Evolutionary conservation across 2,888 invertebrate genomes (phyloP).

Genomic region (Cataglyphis albicans): DNA sequence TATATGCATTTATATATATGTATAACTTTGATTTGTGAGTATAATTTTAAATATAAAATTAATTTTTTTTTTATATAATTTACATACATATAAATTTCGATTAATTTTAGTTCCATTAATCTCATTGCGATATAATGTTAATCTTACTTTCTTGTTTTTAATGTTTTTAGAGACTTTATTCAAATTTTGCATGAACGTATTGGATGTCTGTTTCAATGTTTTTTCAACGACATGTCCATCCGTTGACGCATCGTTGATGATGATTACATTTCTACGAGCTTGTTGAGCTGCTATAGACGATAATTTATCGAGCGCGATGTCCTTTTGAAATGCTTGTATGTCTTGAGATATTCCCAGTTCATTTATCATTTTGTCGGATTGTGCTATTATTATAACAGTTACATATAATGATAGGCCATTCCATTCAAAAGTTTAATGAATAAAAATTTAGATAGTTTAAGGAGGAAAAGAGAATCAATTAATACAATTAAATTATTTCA

Average conservation of each 20-base stretch:
- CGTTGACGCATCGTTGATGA: neutral
- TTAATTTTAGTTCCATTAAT: neutral
- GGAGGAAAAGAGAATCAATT: neutral
- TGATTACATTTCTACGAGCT: constrained; percentile 18
- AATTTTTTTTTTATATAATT: neutral
- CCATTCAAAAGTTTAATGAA: neutral
- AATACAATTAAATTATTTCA: neutral
- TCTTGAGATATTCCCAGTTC: neutral
- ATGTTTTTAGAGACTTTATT: constrained; percentile 51
- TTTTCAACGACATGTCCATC: constrained; percentile 34
- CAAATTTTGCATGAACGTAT: constrained; percentile 51
- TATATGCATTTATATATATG: neutral
- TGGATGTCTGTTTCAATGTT: constrained; percentile 34
- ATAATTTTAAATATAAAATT: neutral
- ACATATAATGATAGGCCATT: neutral
- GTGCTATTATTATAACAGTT: constrained; percentile 10
- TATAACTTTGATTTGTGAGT: neutral
- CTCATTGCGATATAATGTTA: neutral
- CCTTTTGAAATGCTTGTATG: neutral
- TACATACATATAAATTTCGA: neutral
- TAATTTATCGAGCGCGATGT: constrained; percentile 21
- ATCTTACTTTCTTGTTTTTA: constrained; percentile 24
- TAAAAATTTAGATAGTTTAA: neutral
- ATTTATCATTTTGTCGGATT: neutral
- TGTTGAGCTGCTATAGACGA: constrained; percentile 7